These are phyloP conservation scores for Salvelinus fontinalis DNA, from an alignment of 2,113 vertebrate species.

Conservation along the genomic window DNA sequence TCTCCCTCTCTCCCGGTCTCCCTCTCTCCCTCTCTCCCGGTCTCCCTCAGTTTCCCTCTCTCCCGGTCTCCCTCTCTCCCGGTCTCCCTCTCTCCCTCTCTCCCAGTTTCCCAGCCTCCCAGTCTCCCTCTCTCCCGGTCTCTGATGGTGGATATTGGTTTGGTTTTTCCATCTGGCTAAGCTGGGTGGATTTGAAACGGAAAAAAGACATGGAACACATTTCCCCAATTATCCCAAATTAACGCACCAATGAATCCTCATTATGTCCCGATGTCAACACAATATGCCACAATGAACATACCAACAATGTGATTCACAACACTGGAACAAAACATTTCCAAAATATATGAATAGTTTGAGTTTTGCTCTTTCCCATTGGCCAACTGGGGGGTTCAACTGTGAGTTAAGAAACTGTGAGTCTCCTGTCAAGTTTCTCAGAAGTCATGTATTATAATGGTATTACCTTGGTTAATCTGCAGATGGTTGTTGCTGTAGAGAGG, in stretches of 20 bases:
- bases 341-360: background rate
- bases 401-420: no score
- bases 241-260: conserved; percentile 11
- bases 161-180: background rate
- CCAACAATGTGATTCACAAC: background rate
- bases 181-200: background rate
- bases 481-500: no score
- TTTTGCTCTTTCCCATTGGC: background rate
- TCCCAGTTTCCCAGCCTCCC: no score
- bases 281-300: conserved; percentile 63
- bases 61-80: no score
- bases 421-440: background rate
- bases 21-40: no score
- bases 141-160: no score
- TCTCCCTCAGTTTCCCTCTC: no score
- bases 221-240: conserved; percentile 19
- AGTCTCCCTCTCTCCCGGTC: no score
- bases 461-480: background rate
- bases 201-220: background rate
- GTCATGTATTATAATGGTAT: background rate
- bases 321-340: background rate
- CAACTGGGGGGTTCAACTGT: background rate
- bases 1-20: no score
- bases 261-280: conserved; percentile 61
- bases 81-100: no score